Evolutionary conservation across 1,140 invertebrate genomes (phyloP).

Genomic region (Drosophila quadrilineata): DNA sequence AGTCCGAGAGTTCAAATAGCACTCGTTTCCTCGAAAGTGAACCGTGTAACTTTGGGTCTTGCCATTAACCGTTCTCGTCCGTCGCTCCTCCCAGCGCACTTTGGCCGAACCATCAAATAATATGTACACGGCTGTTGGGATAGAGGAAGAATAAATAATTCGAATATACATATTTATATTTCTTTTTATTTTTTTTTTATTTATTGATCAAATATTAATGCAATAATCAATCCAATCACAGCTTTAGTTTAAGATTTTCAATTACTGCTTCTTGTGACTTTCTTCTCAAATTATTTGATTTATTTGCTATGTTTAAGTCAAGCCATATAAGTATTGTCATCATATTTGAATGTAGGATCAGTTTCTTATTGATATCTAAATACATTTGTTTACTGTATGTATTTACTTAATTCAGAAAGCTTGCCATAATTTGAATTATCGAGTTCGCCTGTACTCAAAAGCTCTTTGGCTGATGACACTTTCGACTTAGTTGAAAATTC

Average conservation of each 20-base stretch:
- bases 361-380: no score
- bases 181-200: not conserved
- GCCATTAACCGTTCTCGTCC: slow-evolving; percentile 16
- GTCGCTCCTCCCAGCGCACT: slow-evolving; percentile 58
- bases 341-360: no score
- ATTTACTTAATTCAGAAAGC: no score
- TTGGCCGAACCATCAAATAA: slow-evolving; percentile 62
- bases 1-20: slow-evolving; percentile 44
- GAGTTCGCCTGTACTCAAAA: not conserved
- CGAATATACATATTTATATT: not conserved
- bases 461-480: no score
- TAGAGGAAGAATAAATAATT: not conserved
- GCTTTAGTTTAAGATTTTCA: no score
- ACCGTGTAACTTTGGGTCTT: slow-evolving; percentile 2
- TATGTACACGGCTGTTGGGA: slow-evolving; percentile 55
- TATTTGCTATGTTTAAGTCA: no score
- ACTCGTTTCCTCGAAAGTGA: slow-evolving; percentile 37
- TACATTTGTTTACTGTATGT: no score
- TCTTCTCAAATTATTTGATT: no score
- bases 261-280: no score
- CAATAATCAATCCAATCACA: not conserved
- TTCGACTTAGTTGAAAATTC: no score
- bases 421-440: not conserved
- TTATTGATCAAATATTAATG: not conserved
- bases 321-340: no score